Base-by-base conservation (phyloP, 2,797 vertebrate genomes). In the Cirrhinus molitorella region DNA sequence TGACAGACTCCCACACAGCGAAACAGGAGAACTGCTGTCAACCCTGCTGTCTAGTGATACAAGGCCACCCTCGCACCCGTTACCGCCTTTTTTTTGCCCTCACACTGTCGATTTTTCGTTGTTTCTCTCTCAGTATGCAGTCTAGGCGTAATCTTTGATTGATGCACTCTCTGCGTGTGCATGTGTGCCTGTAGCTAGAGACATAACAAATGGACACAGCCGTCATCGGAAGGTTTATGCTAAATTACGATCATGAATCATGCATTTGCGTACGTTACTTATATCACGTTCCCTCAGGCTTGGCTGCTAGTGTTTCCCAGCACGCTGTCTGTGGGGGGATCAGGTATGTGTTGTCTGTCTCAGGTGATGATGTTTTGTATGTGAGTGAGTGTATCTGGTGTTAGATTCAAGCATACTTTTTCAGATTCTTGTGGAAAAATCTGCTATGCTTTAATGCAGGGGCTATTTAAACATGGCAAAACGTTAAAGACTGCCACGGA, bases 1-100 rank as follows among this genome's bases (percentile, higher is more conserved):
- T 81, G 84, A 89, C 88, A 86, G 77, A 86, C 80, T 85, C 74
- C 83, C 85, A 83, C 88, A 80, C 76, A 70, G 73, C 51, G 73
- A 88, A 88, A 87, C 81, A 81, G 79, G 66, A 85, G 81, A 83
- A 80, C 49, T 80, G 77, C 88, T 85, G 83, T 86, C 87, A 86
- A 65, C 57, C 81, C 57, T 79, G 75, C 85, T 82, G 74, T 85
- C 71, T 77, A 57, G 83, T 83, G 82, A 87, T 83, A 84, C 85
- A 81, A 85, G 82, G 81, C 80, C 81, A 76, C 81, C 80, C 31
- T 83, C 67, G 31, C 77, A 76, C 55, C 63, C 81, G 3, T 23
- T 79, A 78, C 51, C 79, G 79, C 49, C 9, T 25, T 37, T 17
- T 53, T 49, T 65, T 8, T 65, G 14, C 70, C 34, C 84, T 80